phyloP scores from a whole-genome alignment of 2,888 invertebrate species.

The Globia sparganii region DNA sequence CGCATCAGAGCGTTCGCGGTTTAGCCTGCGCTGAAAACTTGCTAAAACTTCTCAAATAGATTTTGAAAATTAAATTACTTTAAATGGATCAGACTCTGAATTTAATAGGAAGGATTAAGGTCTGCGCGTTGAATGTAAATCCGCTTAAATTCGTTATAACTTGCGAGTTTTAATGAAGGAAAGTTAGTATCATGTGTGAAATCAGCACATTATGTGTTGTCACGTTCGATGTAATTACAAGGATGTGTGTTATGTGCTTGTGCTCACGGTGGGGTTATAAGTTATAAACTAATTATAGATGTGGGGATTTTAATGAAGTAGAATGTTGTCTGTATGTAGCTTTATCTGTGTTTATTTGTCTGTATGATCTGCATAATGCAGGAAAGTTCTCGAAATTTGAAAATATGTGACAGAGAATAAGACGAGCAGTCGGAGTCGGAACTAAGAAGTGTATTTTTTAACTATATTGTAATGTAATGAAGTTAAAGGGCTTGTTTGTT shows the following conservation, averaged over 20 bases:
- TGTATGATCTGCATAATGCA: not conserved
- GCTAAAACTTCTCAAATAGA: not conserved
- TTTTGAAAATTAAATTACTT: slow-evolving; percentile 3
- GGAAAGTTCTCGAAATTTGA: not conserved
- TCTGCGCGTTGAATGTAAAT: not conserved
- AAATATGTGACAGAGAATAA: not conserved
- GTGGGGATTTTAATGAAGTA: not conserved
- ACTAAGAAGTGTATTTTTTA: not conserved
- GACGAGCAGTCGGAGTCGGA: not conserved
- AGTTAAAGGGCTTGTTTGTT: too few relatives aligned
- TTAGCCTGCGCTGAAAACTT: not conserved
- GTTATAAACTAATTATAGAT: not conserved
- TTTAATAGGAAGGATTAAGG: slow-evolving; percentile 15
- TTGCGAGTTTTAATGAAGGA: slow-evolving; percentile 23
- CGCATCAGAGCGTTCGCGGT: not conserved
- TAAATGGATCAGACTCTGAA: slow-evolving; percentile 13
- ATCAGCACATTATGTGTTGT: slow-evolving; percentile 25
- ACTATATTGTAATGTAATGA: too few relatives aligned
- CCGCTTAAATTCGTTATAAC: slow-evolving; percentile 15
- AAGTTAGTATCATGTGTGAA: not conserved
- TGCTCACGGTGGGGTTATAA: not conserved
- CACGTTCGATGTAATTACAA: slow-evolving; percentile 34
- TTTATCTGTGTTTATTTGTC: not conserved
- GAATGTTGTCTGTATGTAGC: not conserved
- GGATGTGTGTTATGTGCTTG: not conserved